Base-by-base conservation (phyloP, 2,888 invertebrate genomes). In the Cotesia congregata region DNA sequence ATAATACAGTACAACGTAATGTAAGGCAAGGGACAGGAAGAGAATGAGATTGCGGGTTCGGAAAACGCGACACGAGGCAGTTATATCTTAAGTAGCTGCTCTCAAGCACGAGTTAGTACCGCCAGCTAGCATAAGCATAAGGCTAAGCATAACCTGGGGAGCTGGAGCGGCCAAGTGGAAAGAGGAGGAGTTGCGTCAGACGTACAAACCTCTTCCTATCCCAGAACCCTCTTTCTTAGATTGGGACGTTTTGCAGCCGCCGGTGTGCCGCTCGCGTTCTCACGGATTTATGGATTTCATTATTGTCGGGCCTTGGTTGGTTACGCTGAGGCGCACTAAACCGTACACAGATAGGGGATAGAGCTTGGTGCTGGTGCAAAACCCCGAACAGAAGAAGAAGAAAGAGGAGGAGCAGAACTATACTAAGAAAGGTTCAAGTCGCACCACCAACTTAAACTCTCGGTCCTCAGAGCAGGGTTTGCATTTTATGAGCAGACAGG, bases 251-350 rank as follows among this genome's bases (percentile, higher is more conserved):
- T 77, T 81, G 75, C 80, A 81, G 79, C 78, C 80, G 80, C 80
- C 79, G 79, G 77, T 77, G 82, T 75, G 80, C 80, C 80, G 80
- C 80, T 77, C 90, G 91, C 91, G 90, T 89, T 91, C 91, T 91
- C 91, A 91, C 91, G 92, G 91, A 92, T 92, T 92, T 92, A 92
- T 92, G 92, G 92, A 92, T 92, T 92, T 92, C 92, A 92, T 92
- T 92, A 92, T 92, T 92, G 92, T 91, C 91, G 91, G 62, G 90
- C 89, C 90, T 91, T 90, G 91, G 91, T 91, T 91, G 91, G 91
- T 91, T 91, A 91, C 91, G 90, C 83, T 80, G 79, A 78, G 80
- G 78, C 77, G 82, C 77, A 77, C 75, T 77, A 61, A 80, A 78
- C 76, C 75, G 81, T 74, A 80, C 72, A 71, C 74, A 77, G 79